Evolutionary conservation across 2,888 invertebrate genomes (phyloP).

Genomic region (Drosophila infuscata): DNA sequence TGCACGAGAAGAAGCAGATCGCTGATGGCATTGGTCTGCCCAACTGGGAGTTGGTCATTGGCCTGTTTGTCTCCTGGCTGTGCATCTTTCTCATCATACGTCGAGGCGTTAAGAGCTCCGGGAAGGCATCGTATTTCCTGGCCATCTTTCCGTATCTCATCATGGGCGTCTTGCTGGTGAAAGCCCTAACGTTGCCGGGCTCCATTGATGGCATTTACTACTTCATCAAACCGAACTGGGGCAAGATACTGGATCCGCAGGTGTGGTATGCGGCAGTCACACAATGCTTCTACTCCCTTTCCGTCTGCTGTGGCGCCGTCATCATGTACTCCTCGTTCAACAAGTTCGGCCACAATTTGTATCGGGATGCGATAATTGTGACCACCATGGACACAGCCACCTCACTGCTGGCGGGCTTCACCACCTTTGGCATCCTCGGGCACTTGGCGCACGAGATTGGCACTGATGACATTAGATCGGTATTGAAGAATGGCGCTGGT

Average conservation of each 20-base stretch:
- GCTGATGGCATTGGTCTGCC: constrained; percentile 87
- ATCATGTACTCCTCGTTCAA: constrained; percentile 88
- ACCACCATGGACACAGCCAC: constrained; percentile 87
- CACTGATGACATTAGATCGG: constrained; percentile 85
- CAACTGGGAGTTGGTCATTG: constrained; percentile 86
- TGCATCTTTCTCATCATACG: constrained; percentile 86
- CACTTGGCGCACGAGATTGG: constrained; percentile 86
- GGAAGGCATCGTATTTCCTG: constrained; percentile 90
- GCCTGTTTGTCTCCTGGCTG: constrained; percentile 86
- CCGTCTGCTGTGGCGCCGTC: constrained; percentile 88
- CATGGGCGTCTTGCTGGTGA: constrained; percentile 88
- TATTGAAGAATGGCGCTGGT: constrained; percentile 86
- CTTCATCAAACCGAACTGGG: constrained; percentile 89
- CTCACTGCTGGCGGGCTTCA: constrained; percentile 87
- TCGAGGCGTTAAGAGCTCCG: constrained; percentile 88
- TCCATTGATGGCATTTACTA: constrained; percentile 88
- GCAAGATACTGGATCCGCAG: constrained; percentile 87
- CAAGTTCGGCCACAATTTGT: constrained; percentile 87
- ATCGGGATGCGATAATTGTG: constrained; percentile 87
- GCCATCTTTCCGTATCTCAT: constrained; percentile 90
- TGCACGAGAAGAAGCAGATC: constrained; percentile 86
- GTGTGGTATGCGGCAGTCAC: constrained; percentile 89
- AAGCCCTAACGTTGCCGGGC: constrained; percentile 87
- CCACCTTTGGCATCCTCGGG: constrained; percentile 87
- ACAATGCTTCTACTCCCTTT: constrained; percentile 88